Evolutionary conservation across 2,888 invertebrate species (phyloP), one percentile per base, ranked within the genome.

Genomic region (Drymonia ruficornis): DNA sequence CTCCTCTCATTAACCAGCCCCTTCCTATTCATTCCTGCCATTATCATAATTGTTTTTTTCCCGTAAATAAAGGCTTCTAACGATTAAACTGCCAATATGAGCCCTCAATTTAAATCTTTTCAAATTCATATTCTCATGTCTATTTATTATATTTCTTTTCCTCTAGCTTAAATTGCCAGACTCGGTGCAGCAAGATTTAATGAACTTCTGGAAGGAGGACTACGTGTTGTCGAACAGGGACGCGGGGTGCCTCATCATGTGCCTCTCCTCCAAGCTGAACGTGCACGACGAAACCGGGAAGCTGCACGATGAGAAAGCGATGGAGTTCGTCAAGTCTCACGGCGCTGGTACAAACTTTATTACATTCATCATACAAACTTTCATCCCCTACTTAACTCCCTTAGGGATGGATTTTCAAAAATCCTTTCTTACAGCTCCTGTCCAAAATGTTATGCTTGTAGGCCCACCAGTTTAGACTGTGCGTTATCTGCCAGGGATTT

Each of bases 301-400:
- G 15, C 73, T 89, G 23, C 90, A 89, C 36, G 88, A 87, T 38
- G 88, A 85, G 1, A 89, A 84, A 34, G 79, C 87, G 0, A 72
- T 78, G 23, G 87, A 88, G 23, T 89, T 86, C 15, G 89, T 84
- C 1, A 69, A 70, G 51, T 70, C 65, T 28, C 79, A 89, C 63
- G 90, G 90, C 16, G 90, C 89, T 64, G 89, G 90, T 89, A 52
- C 71, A 74, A 54, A 28, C 4, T 31, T 36, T 36, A 13, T 2
- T 36, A n/a, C n/a, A n/a, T 36, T n/a, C 3, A 5, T 36, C 36
- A 9, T 36, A n/a, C n/a, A n/a, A n/a, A n/a, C n/a, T n/a, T n/a
- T n/a, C n/a, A n/a, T n/a, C n/a, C n/a, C n/a, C n/a, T n/a, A n/a
- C n/a, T n/a, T n/a, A n/a, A n/a, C n/a, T n/a, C n/a, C n/a, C n/a